Evolutionary conservation across 2,797 vertebrate genomes (phyloP), one percentile per base, ranked within the genome.

Genomic region (Acanthurus lineatus): DNA sequence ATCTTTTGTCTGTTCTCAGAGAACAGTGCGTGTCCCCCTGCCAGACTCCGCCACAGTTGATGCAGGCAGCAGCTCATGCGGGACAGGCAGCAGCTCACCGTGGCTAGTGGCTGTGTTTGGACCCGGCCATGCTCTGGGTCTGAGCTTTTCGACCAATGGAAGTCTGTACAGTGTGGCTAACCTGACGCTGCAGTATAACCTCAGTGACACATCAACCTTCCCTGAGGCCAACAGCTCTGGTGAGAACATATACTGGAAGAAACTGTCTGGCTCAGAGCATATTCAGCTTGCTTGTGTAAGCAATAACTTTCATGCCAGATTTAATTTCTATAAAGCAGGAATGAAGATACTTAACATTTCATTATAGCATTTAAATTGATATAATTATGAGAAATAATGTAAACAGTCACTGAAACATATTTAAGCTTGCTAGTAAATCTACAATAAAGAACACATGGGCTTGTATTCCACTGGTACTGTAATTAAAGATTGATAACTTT

Each of bases 161-260:
- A 86, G 74, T 16, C 32, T 70, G 9, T 99, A 99, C 81, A 53
- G 76, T 1, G 94, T 98, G 0, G 85, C 88, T 32, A 92, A 88
- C 75, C 73, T 99, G 77, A 84, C 69, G 4, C 93, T 99, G 83
- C 83, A 52, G 52, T 98, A 97, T 88, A 97, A 98, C 82, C 91
- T 98, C 78, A 96, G 94, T 3, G 98, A 99, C 88, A 14, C 79
- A 4, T 10, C 69, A 1, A 0, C 84, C 35, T 99, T 99, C 88
- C 95, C 93, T 6, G 91, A 89, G 1, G 89, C 97, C 53, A 93
- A 86, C 89, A 69, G 77, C 63, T 83, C 90, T 2, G 96, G 98
- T 98, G 91, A 94, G 95, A 62, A 19, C 0, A 54, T 12, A 32
- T 12, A 22, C 1, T 8, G 1, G 40, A 20, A 16, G 20, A n/a